Base-by-base conservation (phyloP, 2,797 vertebrate genomes). In the Adrianichthys oophorus region DNA sequence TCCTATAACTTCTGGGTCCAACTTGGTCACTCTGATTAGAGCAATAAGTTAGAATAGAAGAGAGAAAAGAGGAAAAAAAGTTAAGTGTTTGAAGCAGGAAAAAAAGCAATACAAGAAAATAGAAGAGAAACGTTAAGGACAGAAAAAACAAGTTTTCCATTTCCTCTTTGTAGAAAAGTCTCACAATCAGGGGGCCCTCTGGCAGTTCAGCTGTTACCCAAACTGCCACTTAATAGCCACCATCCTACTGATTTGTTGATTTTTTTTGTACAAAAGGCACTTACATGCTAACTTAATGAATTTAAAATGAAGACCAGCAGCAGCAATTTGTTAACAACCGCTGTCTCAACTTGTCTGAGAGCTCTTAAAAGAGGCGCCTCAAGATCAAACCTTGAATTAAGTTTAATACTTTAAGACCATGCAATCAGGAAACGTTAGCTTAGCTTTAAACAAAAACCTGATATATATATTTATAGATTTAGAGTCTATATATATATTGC, bases 1-100 rank as follows among this genome's bases (percentile, higher is more conserved):
- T 80, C 93, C 94, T 90, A 98, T 90, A 78, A 92, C 87, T 86
- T 96, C 94, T 74, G 93, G 93, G 87, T 95, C 94, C 91, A 95
- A 79, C 92, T 95, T 97, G 78, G 62, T 90, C 87, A 86, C 92
- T 93, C 96, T 98, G 92, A 90, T 61, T 80, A 58, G 18, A 18
- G 23, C 68, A 62, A 12, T 1, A 4, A 62, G 48, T 65, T 18
- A 52, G 32, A 47, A 57, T 41, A 8, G 88, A 91, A 52, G 63
- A 58, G 49, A 52, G 63, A 58, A 52, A 53, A 7, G 23, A 48
- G 56, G 15, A 49, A 13, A 43, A 42, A 60, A 55, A 32, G 57
- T 59, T 42, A 37, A 23, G 61, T 64, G 45, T 53, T 78, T 65
- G 74, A 47, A 57, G n/a, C 46, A 0, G 24, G 23, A 1, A 54